These are phyloP conservation scores for Notarius lentiginosus DNA, from an alignment of 2,113 vertebrate genomes.

Conservation along the genomic window DNA sequence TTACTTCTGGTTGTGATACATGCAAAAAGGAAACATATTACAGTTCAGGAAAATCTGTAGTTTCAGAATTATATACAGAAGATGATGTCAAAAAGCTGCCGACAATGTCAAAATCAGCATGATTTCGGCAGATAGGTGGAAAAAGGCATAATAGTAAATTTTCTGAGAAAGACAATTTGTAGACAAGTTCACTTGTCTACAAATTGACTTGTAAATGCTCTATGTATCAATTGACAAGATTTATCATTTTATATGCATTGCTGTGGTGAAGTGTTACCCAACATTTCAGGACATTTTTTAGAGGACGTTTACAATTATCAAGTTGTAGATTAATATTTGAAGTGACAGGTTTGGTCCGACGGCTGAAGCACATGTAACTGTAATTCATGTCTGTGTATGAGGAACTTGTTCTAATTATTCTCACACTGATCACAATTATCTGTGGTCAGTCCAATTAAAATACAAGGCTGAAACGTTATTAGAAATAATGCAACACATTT, in stretches of 20 bases:
- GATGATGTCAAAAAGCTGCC: background rate
- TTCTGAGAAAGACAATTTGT: background rate
- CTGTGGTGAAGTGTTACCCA: background rate
- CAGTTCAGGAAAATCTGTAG: too few relatives aligned
- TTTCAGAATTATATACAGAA: too few relatives aligned
- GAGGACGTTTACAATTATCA: background rate
- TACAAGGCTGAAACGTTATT: background rate
- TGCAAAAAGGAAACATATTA: too few relatives aligned
- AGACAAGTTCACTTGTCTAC: background rate
- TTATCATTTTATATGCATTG: background rate
- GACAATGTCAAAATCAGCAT: too few relatives aligned
- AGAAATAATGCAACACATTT: background rate
- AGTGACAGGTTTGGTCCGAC: too few relatives aligned
- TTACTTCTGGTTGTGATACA: too few relatives aligned
- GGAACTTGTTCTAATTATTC: background rate
- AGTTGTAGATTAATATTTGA: background rate
- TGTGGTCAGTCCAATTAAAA: conserved; percentile 6
- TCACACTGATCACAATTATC: conserved; percentile 14
- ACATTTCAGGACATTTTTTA: background rate
- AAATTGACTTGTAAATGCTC: background rate
- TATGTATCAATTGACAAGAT: background rate
- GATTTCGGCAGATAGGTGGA: too few relatives aligned
- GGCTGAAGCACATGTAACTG: background rate
- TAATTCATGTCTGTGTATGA: background rate
- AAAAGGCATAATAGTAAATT: background rate